Evolutionary conservation across 1,140 invertebrate species (phyloP), one percentile per base, ranked within the genome.

Genomic region (Chironomus tepperi): DNA sequence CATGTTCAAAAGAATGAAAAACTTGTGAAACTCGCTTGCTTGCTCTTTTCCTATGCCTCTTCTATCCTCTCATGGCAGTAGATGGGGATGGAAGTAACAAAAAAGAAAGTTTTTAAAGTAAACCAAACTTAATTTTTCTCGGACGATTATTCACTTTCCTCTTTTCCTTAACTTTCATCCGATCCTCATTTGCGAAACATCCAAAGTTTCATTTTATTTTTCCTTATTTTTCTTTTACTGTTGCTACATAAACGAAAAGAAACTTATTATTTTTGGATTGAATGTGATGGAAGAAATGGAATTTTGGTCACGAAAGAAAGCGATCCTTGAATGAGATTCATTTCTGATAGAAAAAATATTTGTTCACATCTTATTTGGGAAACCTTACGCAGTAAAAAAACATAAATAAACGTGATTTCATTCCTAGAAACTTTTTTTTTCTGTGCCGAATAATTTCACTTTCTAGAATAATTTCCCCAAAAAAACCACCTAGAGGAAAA

Each of bases 291-390:
- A 34, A 34, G n/a, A 57, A 15, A 57, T 57, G n/a, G n/a, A 12
- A 57, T 57, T 57, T 57, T 57, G n/a, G 47, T 57, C 47, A 57
- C 47, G 47, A 57, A 57, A 57, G 47, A n/a, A n/a, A 57, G 24
- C 24, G 24, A 34, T 34, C 24, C 24, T 34, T 34, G 12, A 57
- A 57, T 57, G 12, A 57, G 47, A 57, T 57, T n/a, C 12, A 57
- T 15, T 34, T 34, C 24, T 34, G 5, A 34, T 34, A 34, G 47
- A 57, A 57, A 57, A 57, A 57, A 57, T 57, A 57, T 57, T 57
- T 57, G 10, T 57, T 57, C 47, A 57, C 12, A 57, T 57, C 47
- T 57, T 57, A n/a, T 12, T n/a, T 12, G 43, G 8, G n/a, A 57
- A n/a, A 5, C 24, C 24, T 34, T 34, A 34, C 24, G 24, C 24